A percentile compares a stretch with the other conserved stretches of the same genome.
These are phyloP conservation scores for Malachius bipustulatus DNA, from an alignment of 2,888 invertebrate species.

Conservation along the genomic window DNA sequence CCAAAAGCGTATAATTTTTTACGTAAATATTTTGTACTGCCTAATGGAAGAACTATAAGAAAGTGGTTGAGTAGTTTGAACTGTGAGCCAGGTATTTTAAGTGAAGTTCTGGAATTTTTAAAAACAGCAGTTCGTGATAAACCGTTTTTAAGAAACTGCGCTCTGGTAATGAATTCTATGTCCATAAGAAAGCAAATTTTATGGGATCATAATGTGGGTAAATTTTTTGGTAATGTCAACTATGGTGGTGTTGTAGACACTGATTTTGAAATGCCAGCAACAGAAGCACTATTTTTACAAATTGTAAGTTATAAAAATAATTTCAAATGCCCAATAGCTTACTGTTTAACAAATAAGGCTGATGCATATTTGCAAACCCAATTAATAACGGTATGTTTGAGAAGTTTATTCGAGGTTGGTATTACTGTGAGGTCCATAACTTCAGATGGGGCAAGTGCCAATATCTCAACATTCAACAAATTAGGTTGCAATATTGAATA, in stretches of 20 bases:
- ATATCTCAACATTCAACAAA: slow-evolving; percentile 15
- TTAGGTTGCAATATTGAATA: slow-evolving; percentile 14
- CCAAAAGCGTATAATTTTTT: slow-evolving; percentile 19
- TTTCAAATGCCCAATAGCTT: slow-evolving; percentile 19
- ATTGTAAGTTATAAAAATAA: slow-evolving; percentile 14
- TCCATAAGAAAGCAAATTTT: slow-evolving; percentile 9
- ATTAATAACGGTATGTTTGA: slow-evolving; percentile 14
- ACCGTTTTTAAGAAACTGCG: slow-evolving; percentile 16
- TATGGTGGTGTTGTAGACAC: slow-evolving; percentile 15
- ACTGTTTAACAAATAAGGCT: slow-evolving; percentile 17
- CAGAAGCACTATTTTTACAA: slow-evolving; percentile 12
- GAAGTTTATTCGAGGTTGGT: slow-evolving; percentile 15
- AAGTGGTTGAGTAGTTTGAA: no score
- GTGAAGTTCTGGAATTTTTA: slow-evolving; percentile 16
- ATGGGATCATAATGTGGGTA: slow-evolving; percentile 8
- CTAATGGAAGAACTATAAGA: slow-evolving; percentile 17
- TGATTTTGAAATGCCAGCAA: slow-evolving; percentile 13
- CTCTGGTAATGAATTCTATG: slow-evolving; percentile 15
- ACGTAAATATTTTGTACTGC: slow-evolving; percentile 15
- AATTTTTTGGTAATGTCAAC: slow-evolving; percentile 8
- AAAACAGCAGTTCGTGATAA: slow-evolving; percentile 13
- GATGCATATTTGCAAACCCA: slow-evolving; percentile 15
- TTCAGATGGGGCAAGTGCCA: slow-evolving; percentile 16
- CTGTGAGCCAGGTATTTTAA: no score
- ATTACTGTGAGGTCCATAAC: slow-evolving; percentile 17